Evolutionary conservation across 1,140 invertebrate species (phyloP).

Genomic region (Augochlora pura): DNA sequence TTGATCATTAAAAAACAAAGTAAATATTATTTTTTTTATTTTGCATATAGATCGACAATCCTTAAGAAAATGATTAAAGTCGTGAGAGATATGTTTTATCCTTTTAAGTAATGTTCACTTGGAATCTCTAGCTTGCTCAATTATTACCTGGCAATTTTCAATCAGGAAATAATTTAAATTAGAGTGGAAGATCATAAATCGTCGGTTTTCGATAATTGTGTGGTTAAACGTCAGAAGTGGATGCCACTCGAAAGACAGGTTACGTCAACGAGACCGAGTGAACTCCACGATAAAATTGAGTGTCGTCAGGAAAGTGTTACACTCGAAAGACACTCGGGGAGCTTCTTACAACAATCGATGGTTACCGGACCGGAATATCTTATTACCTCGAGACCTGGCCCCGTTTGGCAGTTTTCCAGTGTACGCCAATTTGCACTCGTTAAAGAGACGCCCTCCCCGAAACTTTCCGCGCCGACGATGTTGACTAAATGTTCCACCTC

Average conservation of each 20-base stretch:
- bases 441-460: slow-evolving; percentile 26
- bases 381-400: slow-evolving; percentile 33
- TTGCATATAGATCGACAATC: no score
- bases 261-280: neutral
- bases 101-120: no score
- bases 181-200: no score
- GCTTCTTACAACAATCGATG: slow-evolving; percentile 39
- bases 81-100: no score
- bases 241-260: no score
- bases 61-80: no score
- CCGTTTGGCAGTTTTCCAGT: slow-evolving; percentile 45
- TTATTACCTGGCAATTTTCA: neutral
- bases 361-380: slow-evolving; percentile 37
- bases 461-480: slow-evolving; percentile 10
- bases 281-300: slow-evolving; percentile 17
- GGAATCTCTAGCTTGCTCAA: no score
- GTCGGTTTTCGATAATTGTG: no score
- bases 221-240: neutral
- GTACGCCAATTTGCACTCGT: slow-evolving; percentile 51
- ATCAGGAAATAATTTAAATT: no score
- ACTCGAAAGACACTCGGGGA: slow-evolving; percentile 10
- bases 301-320: slow-evolving; percentile 18
- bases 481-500: slow-evolving; percentile 25
- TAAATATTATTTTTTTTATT: no score
- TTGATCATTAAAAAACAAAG: no score